These are phyloP conservation scores for Cynodonichthys magdalenae DNA, from an alignment of 2,797 vertebrate species.

Conservation along the genomic window DNA sequence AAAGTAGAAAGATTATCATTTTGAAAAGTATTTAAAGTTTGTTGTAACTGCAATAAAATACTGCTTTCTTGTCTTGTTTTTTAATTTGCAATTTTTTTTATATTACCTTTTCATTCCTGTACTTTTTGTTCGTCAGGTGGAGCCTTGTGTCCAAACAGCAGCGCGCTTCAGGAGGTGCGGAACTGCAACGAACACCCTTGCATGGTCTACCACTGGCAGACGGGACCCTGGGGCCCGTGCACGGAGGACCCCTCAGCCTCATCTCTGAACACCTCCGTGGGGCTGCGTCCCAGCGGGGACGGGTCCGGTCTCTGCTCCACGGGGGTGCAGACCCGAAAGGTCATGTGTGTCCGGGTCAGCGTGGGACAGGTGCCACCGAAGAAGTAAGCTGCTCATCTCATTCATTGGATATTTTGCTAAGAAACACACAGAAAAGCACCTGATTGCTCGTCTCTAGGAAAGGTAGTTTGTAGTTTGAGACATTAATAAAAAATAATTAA, in stretches of 20 bases:
- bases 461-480: too few relatives aligned
- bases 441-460: too few relatives aligned
- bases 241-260: slow-evolving; percentile 89
- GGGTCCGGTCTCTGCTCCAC: slow-evolving; percentile 85
- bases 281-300: slow-evolving; percentile 71
- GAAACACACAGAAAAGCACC: too few relatives aligned
- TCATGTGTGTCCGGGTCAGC: slow-evolving; percentile 97
- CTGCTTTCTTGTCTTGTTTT: neutral
- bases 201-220: slow-evolving; percentile 97
- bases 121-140: slow-evolving; percentile 79
- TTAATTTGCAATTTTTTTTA: neutral
- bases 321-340: slow-evolving; percentile 96
- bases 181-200: slow-evolving; percentile 97
- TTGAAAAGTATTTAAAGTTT: too few relatives aligned
- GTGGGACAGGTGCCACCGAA: slow-evolving; percentile 98
- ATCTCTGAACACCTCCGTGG: slow-evolving; percentile 83
- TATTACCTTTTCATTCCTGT: neutral
- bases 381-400: slow-evolving; percentile 84
- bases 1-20: too few relatives aligned
- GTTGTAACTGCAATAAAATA: too few relatives aligned
- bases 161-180: slow-evolving; percentile 88
- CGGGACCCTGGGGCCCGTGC: slow-evolving; percentile 91
- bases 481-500: too few relatives aligned
- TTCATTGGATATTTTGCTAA: neutral
- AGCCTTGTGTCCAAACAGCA: slow-evolving; percentile 89